Evolutionary conservation across 2,113 vertebrate genomes (phyloP).

Genomic region (Pachycephala philippinensis): DNA sequence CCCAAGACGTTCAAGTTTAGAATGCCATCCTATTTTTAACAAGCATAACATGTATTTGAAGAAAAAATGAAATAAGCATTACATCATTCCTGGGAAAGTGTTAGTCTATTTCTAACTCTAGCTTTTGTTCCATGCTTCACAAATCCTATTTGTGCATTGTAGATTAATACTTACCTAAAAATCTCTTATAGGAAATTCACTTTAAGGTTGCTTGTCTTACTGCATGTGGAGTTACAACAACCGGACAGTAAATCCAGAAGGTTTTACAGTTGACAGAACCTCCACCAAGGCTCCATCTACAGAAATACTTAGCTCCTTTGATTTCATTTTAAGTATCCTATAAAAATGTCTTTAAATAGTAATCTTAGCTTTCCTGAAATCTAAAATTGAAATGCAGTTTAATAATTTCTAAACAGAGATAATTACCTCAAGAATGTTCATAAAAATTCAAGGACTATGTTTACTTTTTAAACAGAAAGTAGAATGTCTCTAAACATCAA

Average conservation of each 20-base stretch:
- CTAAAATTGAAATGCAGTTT: conserved; percentile 64
- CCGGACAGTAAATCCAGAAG: conserved; percentile 53
- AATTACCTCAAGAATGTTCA: background rate
- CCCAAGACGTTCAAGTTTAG: background rate
- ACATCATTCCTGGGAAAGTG: background rate
- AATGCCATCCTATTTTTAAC: background rate
- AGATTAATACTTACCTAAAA: conserved; percentile 45
- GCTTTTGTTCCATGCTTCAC: conserved; percentile 36
- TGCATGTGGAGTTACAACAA: conserved; percentile 58
- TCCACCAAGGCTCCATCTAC: conserved; percentile 59
- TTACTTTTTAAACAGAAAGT: background rate
- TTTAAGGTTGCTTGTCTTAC: conserved; percentile 56
- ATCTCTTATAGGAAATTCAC: conserved; percentile 58
- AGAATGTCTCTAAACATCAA: background rate
- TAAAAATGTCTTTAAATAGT: conserved; percentile 63
- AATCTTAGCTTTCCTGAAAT: conserved; percentile 62
- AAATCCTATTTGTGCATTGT: conserved; percentile 36
- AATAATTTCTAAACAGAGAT: conserved; percentile 47
- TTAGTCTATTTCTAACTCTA: conserved; percentile 35
- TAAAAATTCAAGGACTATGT: background rate
- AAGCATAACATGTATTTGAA: background rate
- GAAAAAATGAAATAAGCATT: background rate
- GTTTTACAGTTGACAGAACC: conserved; percentile 59
- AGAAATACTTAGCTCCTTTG: conserved; percentile 62
- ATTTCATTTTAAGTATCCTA: conserved; percentile 62